Conservation (phyloP, 2,113 vertebrate species). For the Sebastes fasciatus region DNA sequence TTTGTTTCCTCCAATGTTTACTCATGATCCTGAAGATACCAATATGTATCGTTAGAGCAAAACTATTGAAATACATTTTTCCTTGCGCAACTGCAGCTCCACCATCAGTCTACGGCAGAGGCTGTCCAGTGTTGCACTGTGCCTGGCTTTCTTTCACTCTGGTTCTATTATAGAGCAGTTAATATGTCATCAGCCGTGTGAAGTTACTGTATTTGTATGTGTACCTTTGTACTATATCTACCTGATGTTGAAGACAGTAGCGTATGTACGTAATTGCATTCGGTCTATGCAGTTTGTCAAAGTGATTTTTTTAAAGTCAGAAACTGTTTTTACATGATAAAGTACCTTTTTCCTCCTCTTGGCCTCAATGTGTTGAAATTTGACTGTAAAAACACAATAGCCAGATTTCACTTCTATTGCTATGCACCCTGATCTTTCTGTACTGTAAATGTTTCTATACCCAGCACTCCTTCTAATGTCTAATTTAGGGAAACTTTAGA, state of each 20-base stretch:
- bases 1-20: slow-evolving; percentile 10
- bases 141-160: slow-evolving; percentile 24
- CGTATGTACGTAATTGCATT: slow-evolving; percentile 45
- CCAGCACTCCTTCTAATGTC: slow-evolving; percentile 66
- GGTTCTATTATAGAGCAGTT: slow-evolving; percentile 4
- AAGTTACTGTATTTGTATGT: slow-evolving; percentile 52
- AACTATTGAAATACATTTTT: slow-evolving; percentile 9
- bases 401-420: slow-evolving; percentile 62
- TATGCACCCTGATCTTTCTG: slow-evolving; percentile 80
- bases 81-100: slow-evolving; percentile 9
- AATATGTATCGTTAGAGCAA: slow-evolving; percentile 38
- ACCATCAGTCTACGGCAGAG: not conserved
- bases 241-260: slow-evolving; percentile 35
- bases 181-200: slow-evolving; percentile 25
- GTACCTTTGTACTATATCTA: slow-evolving; percentile 53
- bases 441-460: slow-evolving; percentile 79
- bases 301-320: slow-evolving; percentile 41
- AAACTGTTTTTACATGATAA: slow-evolving; percentile 57
- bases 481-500: slow-evolving; percentile 73
- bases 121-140: slow-evolving; percentile 24
- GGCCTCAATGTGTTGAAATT: slow-evolving; percentile 30
- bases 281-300: slow-evolving; percentile 71
- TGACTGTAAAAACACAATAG: slow-evolving; percentile 55
- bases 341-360: slow-evolving; percentile 39
- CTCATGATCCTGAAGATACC: not conserved